Evolutionary conservation across 1,140 invertebrate species (phyloP).

Genomic region (Steinernema feltiae): DNA sequence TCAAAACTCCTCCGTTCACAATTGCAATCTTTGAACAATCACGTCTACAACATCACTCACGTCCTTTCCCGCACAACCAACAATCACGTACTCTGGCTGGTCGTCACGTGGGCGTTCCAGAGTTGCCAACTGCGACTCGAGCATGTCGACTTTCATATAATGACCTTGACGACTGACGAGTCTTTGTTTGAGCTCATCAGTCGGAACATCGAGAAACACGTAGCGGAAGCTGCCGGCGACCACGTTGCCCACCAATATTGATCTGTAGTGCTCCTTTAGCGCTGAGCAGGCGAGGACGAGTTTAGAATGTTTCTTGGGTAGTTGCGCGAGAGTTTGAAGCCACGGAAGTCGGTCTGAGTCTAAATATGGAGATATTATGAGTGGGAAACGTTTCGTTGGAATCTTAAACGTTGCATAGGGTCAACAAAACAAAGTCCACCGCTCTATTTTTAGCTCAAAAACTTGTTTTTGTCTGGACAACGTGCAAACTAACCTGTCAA

Average conservation of each 20-base stretch:
- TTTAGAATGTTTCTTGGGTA: not conserved
- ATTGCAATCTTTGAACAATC: not conserved
- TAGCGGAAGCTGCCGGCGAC: too few relatives aligned
- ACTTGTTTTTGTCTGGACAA: not conserved
- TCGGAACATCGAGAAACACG: not conserved
- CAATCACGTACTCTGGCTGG: not conserved
- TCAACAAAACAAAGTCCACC: too few relatives aligned
- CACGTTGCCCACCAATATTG: not conserved
- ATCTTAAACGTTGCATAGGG: too few relatives aligned
- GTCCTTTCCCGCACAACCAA: not conserved
- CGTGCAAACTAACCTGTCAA: conserved; percentile 33
- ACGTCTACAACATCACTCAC: not conserved
- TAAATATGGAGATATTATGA: not conserved
- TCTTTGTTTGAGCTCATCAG: not conserved
- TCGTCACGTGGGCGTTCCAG: not conserved
- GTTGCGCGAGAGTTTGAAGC: conserved; percentile 28
- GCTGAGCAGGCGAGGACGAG: conserved; percentile 20
- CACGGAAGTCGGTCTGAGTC: conserved; percentile 56
- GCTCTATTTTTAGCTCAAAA: too few relatives aligned
- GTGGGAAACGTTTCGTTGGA: too few relatives aligned
- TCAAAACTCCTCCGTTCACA: not conserved
- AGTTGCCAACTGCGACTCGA: not conserved
- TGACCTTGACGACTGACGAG: not conserved
- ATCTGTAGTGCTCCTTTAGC: conserved; percentile 18
- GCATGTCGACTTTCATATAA: not conserved